phyloP scores from a whole-genome alignment of 2,888 invertebrate species.

The Blastobasis lacticolella region DNA sequence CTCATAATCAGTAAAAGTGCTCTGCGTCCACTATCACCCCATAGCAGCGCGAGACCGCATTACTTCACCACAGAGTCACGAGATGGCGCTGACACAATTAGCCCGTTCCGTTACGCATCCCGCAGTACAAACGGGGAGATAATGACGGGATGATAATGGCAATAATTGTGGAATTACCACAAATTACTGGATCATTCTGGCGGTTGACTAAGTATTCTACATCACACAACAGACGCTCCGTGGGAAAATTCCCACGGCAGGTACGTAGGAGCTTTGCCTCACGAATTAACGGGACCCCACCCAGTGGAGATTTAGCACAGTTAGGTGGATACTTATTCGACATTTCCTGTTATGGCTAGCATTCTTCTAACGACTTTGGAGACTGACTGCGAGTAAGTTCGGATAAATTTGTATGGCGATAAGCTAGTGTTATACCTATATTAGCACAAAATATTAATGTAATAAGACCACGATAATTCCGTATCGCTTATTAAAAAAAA shows the following conservation, averaged over 20 bases:
- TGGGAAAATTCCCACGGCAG: slow-evolving; percentile 36
- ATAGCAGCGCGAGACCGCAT: too few relatives aligned
- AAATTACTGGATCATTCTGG: slow-evolving; percentile 2
- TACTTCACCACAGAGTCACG: background rate
- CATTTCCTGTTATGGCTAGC: too few relatives aligned
- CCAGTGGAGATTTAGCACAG: too few relatives aligned
- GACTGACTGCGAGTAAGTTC: too few relatives aligned
- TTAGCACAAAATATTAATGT: too few relatives aligned
- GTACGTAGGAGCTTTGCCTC: slow-evolving; percentile 13
- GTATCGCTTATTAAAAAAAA: too few relatives aligned
- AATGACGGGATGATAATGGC: background rate
- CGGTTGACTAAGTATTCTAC: background rate
- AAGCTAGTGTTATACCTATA: too few relatives aligned
- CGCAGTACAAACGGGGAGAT: slow-evolving; percentile 1
- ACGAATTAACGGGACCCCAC: slow-evolving; percentile 22
- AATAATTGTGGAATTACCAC: slow-evolving; percentile 6
- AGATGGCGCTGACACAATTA: slow-evolving; percentile 8
- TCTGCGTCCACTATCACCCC: too few relatives aligned
- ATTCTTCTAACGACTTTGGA: background rate
- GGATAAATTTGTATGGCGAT: too few relatives aligned
- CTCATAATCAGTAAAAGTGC: too few relatives aligned
- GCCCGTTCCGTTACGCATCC: slow-evolving; percentile 3
- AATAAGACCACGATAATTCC: too few relatives aligned
- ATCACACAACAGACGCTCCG: background rate
- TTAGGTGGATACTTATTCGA: too few relatives aligned